Percentiles rank a stretch among this genome's conserved stretches.
phyloP scores from a whole-genome alignment of 2,888 invertebrate genomes.

The Melanophora roralis region DNA sequence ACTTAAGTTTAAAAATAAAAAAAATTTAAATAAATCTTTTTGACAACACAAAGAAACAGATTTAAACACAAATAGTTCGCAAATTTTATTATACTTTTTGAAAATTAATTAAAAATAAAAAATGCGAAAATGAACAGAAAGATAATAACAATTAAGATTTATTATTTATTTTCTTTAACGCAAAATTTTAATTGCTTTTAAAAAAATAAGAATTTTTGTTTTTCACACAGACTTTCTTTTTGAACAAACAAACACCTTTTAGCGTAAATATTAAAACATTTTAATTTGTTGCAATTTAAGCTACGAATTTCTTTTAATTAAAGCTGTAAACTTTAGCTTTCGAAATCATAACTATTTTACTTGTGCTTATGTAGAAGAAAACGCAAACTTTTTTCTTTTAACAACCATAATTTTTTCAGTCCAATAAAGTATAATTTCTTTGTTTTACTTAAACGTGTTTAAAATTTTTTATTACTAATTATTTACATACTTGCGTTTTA shows the following conservation, averaged over 20 bases:
- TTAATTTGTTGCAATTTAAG: background rate
- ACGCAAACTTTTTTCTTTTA: background rate
- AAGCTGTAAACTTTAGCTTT: background rate
- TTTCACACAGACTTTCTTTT: too few relatives aligned
- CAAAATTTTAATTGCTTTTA: too few relatives aligned
- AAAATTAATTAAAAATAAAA: background rate
- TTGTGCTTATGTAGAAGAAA: too few relatives aligned
- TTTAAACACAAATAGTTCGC: background rate
- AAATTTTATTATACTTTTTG: background rate
- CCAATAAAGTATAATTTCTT: background rate
- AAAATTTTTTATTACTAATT: constrained; percentile 32
- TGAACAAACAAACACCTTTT: too few relatives aligned
- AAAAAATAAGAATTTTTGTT: too few relatives aligned
- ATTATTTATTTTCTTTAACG: too few relatives aligned
- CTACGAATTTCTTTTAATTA: background rate
- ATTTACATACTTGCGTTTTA: background rate
- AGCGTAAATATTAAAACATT: too few relatives aligned
- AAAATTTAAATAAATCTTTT: background rate
- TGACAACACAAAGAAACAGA: background rate
- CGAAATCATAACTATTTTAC: too few relatives aligned
- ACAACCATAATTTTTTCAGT: background rate
- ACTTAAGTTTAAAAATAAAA: too few relatives aligned
- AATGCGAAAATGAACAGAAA: too few relatives aligned
- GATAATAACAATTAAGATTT: too few relatives aligned
- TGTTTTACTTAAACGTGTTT: background rate